Conservation (phyloP, 2,797 vertebrate species). For the Melopsittacus undulatus region DNA sequence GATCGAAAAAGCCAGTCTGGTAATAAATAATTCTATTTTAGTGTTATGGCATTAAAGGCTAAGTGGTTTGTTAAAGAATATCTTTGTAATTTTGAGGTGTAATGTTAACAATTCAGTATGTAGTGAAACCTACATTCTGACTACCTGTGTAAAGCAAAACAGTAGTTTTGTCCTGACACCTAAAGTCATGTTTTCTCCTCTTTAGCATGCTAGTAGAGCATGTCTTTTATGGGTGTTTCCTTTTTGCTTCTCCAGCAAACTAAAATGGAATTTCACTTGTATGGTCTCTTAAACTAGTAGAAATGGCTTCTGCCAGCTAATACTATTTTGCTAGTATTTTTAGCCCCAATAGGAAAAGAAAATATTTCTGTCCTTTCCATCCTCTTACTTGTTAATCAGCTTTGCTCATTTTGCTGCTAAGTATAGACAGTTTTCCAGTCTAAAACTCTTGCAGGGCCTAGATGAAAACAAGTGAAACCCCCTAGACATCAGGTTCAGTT, state of each 20-base stretch:
- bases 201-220: background rate
- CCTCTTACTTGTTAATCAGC: background rate
- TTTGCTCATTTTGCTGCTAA: background rate
- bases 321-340: background rate
- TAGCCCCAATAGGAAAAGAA: background rate
- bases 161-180: background rate
- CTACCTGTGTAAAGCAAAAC: background rate
- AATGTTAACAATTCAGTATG: background rate
- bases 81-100: rapidly evolving
- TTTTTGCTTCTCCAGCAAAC: background rate
- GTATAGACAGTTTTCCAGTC: background rate
- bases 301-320: background rate
- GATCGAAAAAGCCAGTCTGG: conserved; percentile 95
- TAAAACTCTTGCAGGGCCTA: background rate
- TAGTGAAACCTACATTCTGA: background rate
- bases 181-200: background rate
- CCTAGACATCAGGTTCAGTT: background rate
- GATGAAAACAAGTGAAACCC: background rate
- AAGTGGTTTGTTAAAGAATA: background rate
- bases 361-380: background rate
- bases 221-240: background rate
- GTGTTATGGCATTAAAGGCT: background rate
- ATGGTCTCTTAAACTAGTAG: background rate
- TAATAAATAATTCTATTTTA: conserved; percentile 51
- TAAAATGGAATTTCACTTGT: background rate